Percentiles rank a stretch among this genome's conserved stretches.
Conservation (phyloP, 2,797 vertebrate species). For the Linurgus olivaceus region DNA sequence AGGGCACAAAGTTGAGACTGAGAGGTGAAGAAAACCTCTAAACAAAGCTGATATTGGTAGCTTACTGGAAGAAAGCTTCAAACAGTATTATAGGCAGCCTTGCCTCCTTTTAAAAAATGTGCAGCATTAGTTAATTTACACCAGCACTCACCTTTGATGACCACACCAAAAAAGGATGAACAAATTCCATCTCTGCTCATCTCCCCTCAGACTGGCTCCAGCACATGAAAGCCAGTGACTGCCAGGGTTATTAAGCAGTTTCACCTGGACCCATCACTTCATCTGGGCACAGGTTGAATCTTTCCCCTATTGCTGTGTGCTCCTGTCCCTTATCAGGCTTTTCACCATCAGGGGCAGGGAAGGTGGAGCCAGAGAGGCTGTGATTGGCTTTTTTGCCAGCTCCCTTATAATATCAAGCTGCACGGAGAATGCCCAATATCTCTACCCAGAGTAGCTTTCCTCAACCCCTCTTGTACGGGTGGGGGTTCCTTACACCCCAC, state of each 20-base stretch:
- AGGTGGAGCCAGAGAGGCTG: not conserved
- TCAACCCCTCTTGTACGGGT: not conserved
- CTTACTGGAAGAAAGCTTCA: not conserved
- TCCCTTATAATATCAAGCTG: not conserved
- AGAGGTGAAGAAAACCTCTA: not conserved
- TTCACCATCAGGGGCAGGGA: not conserved
- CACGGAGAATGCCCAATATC: not conserved
- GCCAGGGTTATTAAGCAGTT: not conserved
- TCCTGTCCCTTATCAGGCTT: not conserved
- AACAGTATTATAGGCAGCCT: not conserved
- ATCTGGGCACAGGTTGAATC: rapidly evolving
- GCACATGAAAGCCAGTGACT: not conserved
- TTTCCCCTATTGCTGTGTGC: not conserved
- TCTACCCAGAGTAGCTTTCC: not conserved
- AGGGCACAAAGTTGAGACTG: not conserved
- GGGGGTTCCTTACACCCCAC: not conserved
- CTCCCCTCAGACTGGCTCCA: not conserved
- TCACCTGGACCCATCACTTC: not conserved
- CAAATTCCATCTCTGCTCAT: not conserved
- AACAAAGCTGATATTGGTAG: not conserved
- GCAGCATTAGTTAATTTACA: not conserved
- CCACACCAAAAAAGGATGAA: not conserved
- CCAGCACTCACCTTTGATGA: not conserved
- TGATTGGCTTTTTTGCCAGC: not conserved
- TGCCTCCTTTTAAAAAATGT: not conserved